These are phyloP conservation scores for Cossypha caffra DNA, from an alignment of 2,797 vertebrate species.

Conservation along the genomic window DNA sequence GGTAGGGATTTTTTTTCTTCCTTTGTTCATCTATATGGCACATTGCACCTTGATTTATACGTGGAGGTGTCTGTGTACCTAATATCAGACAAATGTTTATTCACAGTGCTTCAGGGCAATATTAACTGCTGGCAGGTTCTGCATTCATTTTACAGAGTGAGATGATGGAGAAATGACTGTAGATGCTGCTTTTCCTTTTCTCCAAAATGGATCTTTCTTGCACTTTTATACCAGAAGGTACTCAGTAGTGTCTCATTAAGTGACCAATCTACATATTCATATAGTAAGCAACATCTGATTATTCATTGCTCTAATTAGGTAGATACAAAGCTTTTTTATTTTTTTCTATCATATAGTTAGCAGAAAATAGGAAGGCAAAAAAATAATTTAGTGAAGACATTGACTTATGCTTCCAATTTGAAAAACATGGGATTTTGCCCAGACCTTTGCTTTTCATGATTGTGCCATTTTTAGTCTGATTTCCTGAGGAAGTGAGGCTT, in stretches of 20 bases:
- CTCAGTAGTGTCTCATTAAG: background rate
- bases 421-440: conserved; percentile 28
- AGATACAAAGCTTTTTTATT: background rate
- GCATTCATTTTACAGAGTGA: conserved; percentile 4
- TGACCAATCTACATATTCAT: background rate
- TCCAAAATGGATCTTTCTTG: background rate
- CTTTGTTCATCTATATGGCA: conserved; percentile 19
- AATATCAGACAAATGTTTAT: conserved; percentile 46
- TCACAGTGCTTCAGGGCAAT: conserved; percentile 32
- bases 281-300: background rate
- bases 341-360: background rate
- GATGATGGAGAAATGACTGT: background rate
- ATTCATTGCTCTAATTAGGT: background rate
- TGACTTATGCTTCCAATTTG: conserved; percentile 13
- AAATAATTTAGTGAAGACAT: conserved; percentile 25
- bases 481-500: conserved; percentile 51
- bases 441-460: conserved; percentile 36
- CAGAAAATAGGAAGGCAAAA: conserved; percentile 30
- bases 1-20: background rate
- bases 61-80: background rate
- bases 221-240: background rate
- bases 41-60: conserved; percentile 40
- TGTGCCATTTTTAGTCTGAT: conserved; percentile 31
- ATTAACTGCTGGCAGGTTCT: conserved; percentile 50
- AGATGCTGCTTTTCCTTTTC: background rate